Evolutionary conservation across 2,888 invertebrate genomes (phyloP), one percentile per base, ranked within the genome.

Genomic region (Tortricodes alternella): DNA sequence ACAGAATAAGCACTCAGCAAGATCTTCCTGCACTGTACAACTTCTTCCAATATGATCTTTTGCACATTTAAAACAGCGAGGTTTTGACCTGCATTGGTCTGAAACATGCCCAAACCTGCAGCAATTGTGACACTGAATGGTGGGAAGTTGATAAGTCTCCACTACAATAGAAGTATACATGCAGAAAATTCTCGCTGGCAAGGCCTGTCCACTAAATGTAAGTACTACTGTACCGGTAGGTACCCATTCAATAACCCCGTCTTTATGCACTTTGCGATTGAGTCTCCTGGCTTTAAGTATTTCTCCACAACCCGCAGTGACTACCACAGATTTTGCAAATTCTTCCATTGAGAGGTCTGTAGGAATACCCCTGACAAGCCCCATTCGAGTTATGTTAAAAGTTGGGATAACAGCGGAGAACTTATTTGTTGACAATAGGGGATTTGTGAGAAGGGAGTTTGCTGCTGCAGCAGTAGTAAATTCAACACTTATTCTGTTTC

Each of bases 21-120:
- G 7, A 4, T 4, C 4, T 2, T 23, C 23, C 7, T 4, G 23
- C 5, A 2, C 7, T 6, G 23, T 1, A 23, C 23, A 23, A 23
- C 23, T 23, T 23, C 7, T 27, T 9, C 27, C 27, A 1, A 3
- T 27, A 9, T 67, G 63, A 0, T 7, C 9, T 0, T 62, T 62
- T 5, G 60, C 52, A 29, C 64, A 68, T 8, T 49, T 8, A 0
- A 60, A 1, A 11, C 64, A 63, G 3, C 9, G 7, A 3, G 27
- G 27, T 27, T 27, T 27, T 1, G 27, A 27, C 8, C 27, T 7
- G n/a, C 27, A 27, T n/a, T 27, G 27, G 3, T 27, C 27, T 2
- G 27, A 7, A 8, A 27, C 9, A 27, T 27, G 27, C 3, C 27
- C 27, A 7, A 23, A 23, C 7, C 7, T 23, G 7, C 23, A 23